phyloP scores from a whole-genome alignment of 2,113 vertebrate genomes.

The Catharus bicknelli region DNA sequence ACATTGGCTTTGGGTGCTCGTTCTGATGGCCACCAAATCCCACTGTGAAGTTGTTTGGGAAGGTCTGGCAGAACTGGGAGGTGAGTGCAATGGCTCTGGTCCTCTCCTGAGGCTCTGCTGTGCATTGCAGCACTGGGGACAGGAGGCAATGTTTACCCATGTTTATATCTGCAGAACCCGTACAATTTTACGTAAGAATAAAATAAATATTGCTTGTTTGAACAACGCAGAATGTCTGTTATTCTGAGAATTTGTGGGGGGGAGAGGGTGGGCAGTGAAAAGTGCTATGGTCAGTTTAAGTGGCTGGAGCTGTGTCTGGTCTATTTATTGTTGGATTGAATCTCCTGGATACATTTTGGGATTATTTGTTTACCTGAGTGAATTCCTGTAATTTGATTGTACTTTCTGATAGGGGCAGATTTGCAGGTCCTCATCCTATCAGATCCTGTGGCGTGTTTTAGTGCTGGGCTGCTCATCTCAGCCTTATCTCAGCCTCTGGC shows the following conservation, averaged over 20 bases:
- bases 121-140: not conserved
- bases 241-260: not conserved
- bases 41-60: not conserved
- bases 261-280: not conserved
- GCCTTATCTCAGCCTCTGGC: not conserved
- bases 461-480: not conserved
- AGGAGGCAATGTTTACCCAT: conserved; percentile 37
- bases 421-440: not conserved
- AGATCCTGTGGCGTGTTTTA: not conserved
- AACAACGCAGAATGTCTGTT: conserved; percentile 23
- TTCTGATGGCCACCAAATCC: not conserved
- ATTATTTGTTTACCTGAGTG: conserved; percentile 36
- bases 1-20: not conserved
- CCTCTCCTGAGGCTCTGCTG: not conserved
- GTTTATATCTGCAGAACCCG: conserved; percentile 10
- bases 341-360: not conserved
- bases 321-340: conserved; percentile 21
- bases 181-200: conserved; percentile 55
- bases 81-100: not conserved
- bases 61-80: not conserved
- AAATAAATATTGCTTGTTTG: conserved; percentile 54
- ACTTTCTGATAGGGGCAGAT: conserved; percentile 22
- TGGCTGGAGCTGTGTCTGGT: not conserved
- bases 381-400: conserved; percentile 53
- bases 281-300: conserved; percentile 48